Evolutionary conservation across 2,888 invertebrate genomes (phyloP).

Genomic region (Scaptomyza cyrtandrae): DNA sequence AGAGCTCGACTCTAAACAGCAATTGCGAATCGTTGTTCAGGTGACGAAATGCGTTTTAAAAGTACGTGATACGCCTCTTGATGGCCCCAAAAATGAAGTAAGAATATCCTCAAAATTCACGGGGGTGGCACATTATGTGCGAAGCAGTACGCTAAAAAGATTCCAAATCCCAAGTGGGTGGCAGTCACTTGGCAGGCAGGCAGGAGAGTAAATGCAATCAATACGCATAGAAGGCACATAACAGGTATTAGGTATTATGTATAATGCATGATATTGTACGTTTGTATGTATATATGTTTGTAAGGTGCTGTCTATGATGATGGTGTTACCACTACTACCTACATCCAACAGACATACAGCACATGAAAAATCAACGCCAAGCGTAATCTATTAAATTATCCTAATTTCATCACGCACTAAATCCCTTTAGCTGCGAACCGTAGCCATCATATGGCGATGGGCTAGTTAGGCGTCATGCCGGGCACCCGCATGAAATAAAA

Average conservation of each 20-base stretch:
- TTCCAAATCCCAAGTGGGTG: conserved; percentile 55
- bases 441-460: not conserved
- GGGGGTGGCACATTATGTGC: conserved; percentile 53
- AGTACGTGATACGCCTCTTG: conserved; percentile 70
- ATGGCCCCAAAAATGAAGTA: conserved; percentile 48
- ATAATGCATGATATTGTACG: conserved; percentile 57
- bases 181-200: conserved; percentile 30
- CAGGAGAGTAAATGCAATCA: conserved; percentile 69
- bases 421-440: conserved; percentile 67
- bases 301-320: not conserved
- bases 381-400: conserved; percentile 80
- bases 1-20: conserved; percentile 37
- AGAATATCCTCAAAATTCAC: conserved; percentile 10
- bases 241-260: conserved; percentile 68
- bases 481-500: conserved; percentile 43
- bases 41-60: conserved; percentile 74
- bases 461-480: not conserved
- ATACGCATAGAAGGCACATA: conserved; percentile 74
- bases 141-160: conserved; percentile 2
- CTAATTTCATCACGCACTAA: conserved; percentile 80
- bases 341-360: not conserved
- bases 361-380: conserved; percentile 73
- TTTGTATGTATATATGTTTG: not conserved
- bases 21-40: conserved; percentile 55
- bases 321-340: conserved; percentile 1